Evolutionary conservation across 2,888 invertebrate species (phyloP), one percentile per base, ranked within the genome.

Genomic region (Monopis laevigella): DNA sequence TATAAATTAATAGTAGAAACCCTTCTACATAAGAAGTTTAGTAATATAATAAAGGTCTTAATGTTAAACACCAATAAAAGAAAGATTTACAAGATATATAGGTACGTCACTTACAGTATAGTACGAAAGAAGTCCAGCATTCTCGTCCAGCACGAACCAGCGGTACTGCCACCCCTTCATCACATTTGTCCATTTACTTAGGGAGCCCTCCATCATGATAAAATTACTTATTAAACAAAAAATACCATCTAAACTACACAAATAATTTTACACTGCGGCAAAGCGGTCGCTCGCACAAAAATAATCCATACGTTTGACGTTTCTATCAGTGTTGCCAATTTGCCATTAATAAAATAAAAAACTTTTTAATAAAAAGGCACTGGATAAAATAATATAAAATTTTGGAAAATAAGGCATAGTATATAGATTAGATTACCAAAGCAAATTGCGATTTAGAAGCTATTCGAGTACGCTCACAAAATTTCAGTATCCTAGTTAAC

Each of bases 141-240:
- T 95, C 73, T 97, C 96, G 80, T 98, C 98, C 56, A 99, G 81
- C 56, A 98, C 98, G 82, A 99, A 99, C 96, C 98, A 99, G 53
- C 98, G 88, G 82, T 97, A 98, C 75, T 99, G 98, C 98, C 98
- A 99, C 52, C 98, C 98, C 71, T 93, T 95, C 87, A 96, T 93
- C 62, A 97, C 93, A 84, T 96, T 97, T 52, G 96, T 97, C 96
- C 96, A 96, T 84, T 96, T 96, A 81, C 93, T 94, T 48, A 96
- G 80, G 46, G 94, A 92, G 59, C 96, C 96, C 82, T 96, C 96
- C 92, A 95, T 93, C 75, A 86, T 77, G 17, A 29, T 40, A 65
- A 52, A 44, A 45, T 46, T 59, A 62, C 51, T 56, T 55, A 59
- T n/a, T 64, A 65, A 62, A 58, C 53, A 58, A 51, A 56, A 64